These are phyloP conservation scores for Muscidifurax raptorellus DNA, from an alignment of 1,140 invertebrate genomes.

Conservation along the genomic window DNA sequence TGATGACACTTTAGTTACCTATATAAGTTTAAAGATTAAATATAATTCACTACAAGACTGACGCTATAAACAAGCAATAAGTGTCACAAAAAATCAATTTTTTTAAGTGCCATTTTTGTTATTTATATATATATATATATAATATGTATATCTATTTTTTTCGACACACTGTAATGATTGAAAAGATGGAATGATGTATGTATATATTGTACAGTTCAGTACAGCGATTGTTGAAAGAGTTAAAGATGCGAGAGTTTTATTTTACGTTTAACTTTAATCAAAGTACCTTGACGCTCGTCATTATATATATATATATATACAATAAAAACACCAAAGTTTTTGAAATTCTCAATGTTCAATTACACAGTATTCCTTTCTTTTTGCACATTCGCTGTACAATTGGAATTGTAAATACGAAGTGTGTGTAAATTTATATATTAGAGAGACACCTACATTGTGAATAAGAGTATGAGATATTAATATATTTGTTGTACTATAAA, in stretches of 20 bases:
- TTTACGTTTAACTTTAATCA: background rate
- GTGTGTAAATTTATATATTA: slow-evolving; percentile 49
- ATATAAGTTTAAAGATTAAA: slow-evolving; percentile 35
- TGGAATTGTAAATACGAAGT: slow-evolving; percentile 43
- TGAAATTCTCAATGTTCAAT: slow-evolving; percentile 21
- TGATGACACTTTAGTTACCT: background rate
- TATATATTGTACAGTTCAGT: slow-evolving; percentile 48
- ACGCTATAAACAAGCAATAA: slow-evolving; percentile 41
- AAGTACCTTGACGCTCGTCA: background rate
- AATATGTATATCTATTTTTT: slow-evolving; percentile 10
- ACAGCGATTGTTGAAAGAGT: slow-evolving; percentile 3
- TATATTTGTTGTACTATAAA: slow-evolving; percentile 52
- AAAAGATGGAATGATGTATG: background rate
- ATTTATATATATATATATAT: slow-evolving; percentile 12
- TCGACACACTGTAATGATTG: background rate
- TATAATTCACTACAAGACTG: slow-evolving; percentile 46
- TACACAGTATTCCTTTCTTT: slow-evolving; percentile 26
- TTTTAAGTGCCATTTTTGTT: slow-evolving; percentile 48
- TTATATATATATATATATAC: too few relatives aligned
- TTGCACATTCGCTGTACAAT: slow-evolving; percentile 43
- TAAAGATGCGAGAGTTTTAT: slow-evolving; percentile 15
- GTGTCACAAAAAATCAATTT: slow-evolving; percentile 24
- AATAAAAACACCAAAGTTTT: slow-evolving; percentile 42
- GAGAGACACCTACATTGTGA: slow-evolving; percentile 3
- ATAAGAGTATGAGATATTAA: slow-evolving; percentile 21